phyloP scores from a whole-genome alignment of 2,888 invertebrate species.

The Diploptera punctata region DNA sequence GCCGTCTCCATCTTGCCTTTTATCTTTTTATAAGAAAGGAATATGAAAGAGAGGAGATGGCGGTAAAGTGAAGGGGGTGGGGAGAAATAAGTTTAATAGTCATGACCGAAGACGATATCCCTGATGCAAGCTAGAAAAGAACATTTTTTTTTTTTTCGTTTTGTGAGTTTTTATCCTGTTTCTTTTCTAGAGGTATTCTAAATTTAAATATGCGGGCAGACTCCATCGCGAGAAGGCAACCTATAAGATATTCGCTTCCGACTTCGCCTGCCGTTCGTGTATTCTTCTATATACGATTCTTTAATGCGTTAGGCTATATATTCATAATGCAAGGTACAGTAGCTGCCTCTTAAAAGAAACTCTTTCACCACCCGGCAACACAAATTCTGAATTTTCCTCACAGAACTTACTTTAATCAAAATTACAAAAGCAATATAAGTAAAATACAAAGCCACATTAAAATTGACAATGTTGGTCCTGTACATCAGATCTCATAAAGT shows the following conservation, averaged over 20 bases:
- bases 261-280: conserved; percentile 6
- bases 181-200: conserved; percentile 26
- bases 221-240: conserved; percentile 15
- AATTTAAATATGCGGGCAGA: conserved; percentile 29
- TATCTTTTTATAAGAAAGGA: conserved; percentile 39
- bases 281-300: conserved; percentile 15
- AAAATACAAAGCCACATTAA: too few relatives aligned
- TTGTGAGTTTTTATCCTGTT: conserved; percentile 14
- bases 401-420: too few relatives aligned
- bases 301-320: conserved; percentile 23
- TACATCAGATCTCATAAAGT: too few relatives aligned
- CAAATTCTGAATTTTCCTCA: too few relatives aligned
- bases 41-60: conserved; percentile 33
- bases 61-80: conserved; percentile 1
- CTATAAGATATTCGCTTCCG: conserved; percentile 27
- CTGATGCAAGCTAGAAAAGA: conserved; percentile 25
- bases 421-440: too few relatives aligned
- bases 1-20: conserved; percentile 23
- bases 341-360: conserved; percentile 13
- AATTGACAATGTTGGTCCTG: too few relatives aligned
- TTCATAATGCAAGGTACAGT: conserved; percentile 21
- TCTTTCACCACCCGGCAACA: too few relatives aligned
- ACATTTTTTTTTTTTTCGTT: conserved; percentile 17
- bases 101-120: conserved; percentile 36
- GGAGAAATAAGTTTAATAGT: conserved; percentile 40